Evolutionary conservation across 2,797 vertebrate genomes (phyloP), one percentile per base, ranked within the genome.

Genomic region (Nannoperca australis): DNA sequence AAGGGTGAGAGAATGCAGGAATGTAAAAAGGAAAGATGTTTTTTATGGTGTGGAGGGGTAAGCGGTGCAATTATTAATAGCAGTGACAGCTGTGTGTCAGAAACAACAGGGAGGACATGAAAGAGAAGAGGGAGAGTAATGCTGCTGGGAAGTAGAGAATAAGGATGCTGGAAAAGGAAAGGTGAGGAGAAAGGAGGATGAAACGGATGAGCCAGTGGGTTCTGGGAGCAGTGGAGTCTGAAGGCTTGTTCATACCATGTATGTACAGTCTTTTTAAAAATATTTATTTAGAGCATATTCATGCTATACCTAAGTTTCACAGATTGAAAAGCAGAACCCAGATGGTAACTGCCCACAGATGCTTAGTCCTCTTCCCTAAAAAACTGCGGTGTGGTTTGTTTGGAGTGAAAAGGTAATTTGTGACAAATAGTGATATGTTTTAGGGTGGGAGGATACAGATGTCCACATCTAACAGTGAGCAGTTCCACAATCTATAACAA

Each of bases 151-250:
- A 32, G 32, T 32, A 32, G 32, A 32, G 32, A 32, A 32, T 32
- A 36, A 70, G 34, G 40, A 77, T 70, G 51, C 51, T 32, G 51
- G 44, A 70, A 22, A 55, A n/a, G 40, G 47, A 65, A 14, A 17
- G 42, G 14, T 15, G 14, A 54, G 38, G 22, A 45, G 24, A 78
- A 27, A 2, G 20, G 18, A 50, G 65, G 36, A 59, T 32, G 24
- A 5, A 60, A 36, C 1, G 40, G 65, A 60, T 30, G 24, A 49
- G 47, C 5, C n/a, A 27, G 17, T 2, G 32, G 17, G 30, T 20
- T 62, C 22, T 30, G 24, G 15, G 42, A 32, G 17, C 27, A 30
- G 17, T 20, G 17, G 18, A 34, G 18, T 34, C 44, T 49, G 42
- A 5, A 45, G 30, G 27, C 17, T 24, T 61, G 58, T 24, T 42